phyloP scores from a whole-genome alignment of 2,113 vertebrate genomes.

The Parus major region DNA sequence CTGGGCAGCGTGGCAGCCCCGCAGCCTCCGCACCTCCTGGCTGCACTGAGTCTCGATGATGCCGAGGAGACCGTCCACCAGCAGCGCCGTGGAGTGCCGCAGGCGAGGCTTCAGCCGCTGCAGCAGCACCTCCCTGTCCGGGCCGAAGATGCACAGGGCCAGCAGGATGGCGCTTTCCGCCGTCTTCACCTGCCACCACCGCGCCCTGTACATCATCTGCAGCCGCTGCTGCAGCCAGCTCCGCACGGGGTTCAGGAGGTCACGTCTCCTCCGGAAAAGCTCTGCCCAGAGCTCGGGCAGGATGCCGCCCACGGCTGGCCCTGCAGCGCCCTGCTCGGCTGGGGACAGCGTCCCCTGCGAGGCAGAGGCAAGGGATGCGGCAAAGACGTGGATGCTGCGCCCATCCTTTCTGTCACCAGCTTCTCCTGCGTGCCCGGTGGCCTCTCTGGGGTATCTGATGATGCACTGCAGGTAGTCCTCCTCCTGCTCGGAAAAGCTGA shows the following conservation, averaged over 20 bases:
- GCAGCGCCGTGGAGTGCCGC: accelerated
- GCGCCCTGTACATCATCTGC: not conserved
- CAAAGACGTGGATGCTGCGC: accelerated
- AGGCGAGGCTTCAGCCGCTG: not conserved
- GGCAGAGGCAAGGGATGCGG: accelerated
- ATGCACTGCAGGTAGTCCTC: not conserved
- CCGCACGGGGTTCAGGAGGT: not conserved
- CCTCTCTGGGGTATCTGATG: not conserved
- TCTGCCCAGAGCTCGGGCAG: not conserved
- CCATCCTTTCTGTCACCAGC: not conserved
- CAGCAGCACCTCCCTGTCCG: not conserved
- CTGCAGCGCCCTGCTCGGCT: accelerated
- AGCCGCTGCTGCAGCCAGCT: not conserved
- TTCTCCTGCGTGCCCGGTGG: accelerated
- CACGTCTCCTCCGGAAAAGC: not conserved
- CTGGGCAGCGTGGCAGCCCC: not conserved
- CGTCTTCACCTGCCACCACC: not conserved
- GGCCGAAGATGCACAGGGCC: not conserved
- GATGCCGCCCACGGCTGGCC: not conserved
- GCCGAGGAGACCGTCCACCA: not conserved
- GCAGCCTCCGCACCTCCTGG: not conserved
- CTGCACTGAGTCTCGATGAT: not conserved
- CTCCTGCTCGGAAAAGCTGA: not conserved
- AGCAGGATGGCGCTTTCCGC: not conserved
- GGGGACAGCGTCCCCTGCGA: accelerated